These are phyloP conservation scores for Vanessa atalanta DNA, from an alignment of 1,140 invertebrate species.

Conservation along the genomic window DNA sequence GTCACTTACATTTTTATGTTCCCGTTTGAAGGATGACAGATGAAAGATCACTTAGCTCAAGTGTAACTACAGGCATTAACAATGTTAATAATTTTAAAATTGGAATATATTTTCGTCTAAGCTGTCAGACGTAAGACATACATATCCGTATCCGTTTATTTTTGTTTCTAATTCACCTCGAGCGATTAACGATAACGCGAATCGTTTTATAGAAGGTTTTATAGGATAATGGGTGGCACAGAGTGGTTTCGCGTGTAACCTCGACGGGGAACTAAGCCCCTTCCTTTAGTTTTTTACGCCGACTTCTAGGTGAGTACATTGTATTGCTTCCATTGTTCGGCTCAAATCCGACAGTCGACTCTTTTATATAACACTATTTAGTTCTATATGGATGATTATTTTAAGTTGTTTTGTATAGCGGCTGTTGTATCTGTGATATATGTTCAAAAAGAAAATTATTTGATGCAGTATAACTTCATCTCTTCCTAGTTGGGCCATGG, in stretches of 20 bases:
- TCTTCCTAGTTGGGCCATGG: too few relatives aligned
- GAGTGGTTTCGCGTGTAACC: constrained; percentile 65
- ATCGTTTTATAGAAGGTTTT: constrained; percentile 28
- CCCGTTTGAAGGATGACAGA: too few relatives aligned
- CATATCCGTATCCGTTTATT: background rate
- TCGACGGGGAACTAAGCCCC: constrained; percentile 47
- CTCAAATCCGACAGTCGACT: constrained; percentile 9
- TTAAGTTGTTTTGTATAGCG: too few relatives aligned
- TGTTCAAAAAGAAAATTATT: too few relatives aligned
- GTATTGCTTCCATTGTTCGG: constrained; percentile 52
- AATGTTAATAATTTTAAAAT: too few relatives aligned
- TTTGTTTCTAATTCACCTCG: constrained; percentile 20
- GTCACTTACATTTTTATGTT: too few relatives aligned
- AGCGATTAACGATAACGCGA: constrained; percentile 28
- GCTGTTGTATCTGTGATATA: too few relatives aligned
- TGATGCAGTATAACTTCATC: too few relatives aligned
- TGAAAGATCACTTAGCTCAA: too few relatives aligned
- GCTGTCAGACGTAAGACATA: too few relatives aligned
- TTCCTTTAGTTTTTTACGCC: constrained; percentile 62
- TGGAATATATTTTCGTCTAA: too few relatives aligned
- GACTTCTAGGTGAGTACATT: constrained; percentile 52
- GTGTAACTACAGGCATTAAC: too few relatives aligned
- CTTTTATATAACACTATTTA: background rate
- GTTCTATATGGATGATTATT: background rate
- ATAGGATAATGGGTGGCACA: constrained; percentile 44